These are phyloP conservation scores for Caenorhabditis tropicalis DNA, from an alignment of 1,140 invertebrate species.

Conservation along the genomic window DNA sequence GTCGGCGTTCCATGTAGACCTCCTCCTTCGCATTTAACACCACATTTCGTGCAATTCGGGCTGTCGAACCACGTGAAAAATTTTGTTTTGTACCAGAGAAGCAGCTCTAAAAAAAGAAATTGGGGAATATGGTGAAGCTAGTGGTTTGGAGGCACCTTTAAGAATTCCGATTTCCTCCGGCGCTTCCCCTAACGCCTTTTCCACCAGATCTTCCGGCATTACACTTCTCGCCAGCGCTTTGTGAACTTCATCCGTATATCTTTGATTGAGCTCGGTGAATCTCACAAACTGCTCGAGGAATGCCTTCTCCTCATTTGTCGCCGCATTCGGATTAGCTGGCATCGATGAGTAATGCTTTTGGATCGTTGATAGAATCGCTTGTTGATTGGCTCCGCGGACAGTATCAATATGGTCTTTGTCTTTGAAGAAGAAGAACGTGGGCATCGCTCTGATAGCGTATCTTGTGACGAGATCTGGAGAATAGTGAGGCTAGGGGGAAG, in stretches of 20 bases:
- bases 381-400: constrained; percentile 56
- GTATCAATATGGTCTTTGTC: neutral
- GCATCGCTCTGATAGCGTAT: neutral
- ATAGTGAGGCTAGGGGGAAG: neutral
- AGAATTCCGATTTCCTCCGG: constrained; percentile 56
- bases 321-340: constrained; percentile 49
- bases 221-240: constrained; percentile 65
- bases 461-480: neutral
- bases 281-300: constrained; percentile 55
- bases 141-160: neutral
- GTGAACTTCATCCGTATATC: constrained; percentile 62
- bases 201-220: constrained; percentile 60
- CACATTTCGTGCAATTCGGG: constrained; percentile 61
- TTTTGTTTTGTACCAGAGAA: constrained; percentile 65
- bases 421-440: constrained; percentile 28
- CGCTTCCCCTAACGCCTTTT: constrained; percentile 53
- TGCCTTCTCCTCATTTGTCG: constrained; percentile 54
- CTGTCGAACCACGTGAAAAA: constrained; percentile 67
- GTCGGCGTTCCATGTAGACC: neutral
- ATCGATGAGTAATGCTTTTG: constrained; percentile 1
- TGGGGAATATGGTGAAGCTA: neutral
- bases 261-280: neutral
- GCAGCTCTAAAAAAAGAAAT: constrained; percentile 18
- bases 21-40: neutral
- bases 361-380: constrained; percentile 50